A percentile compares a stretch with the other conserved stretches of the same genome.
phyloP scores from a whole-genome alignment of 1,140 invertebrate species.

The Orchestia grillus region DNA sequence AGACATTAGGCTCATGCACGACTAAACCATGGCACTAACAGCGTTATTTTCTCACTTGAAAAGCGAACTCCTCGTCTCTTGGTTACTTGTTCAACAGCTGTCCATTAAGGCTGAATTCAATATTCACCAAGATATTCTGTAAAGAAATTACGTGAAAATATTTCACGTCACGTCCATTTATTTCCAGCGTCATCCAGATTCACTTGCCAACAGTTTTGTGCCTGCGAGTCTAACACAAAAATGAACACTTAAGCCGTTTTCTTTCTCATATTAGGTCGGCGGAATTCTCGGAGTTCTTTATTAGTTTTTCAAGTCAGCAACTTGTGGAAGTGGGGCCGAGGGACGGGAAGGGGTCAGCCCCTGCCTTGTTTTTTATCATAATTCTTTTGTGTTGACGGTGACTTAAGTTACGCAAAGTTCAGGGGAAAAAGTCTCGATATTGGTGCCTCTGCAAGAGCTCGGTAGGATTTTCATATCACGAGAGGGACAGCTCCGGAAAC shows the following conservation, averaged over 20 bases:
- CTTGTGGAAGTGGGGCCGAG: background rate
- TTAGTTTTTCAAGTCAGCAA: background rate
- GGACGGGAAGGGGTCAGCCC: background rate
- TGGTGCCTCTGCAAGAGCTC: background rate
- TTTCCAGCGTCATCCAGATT: background rate
- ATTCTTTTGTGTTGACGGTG: constrained; percentile 7
- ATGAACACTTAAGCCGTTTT: background rate
- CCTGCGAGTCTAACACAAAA: background rate
- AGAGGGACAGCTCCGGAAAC: background rate
- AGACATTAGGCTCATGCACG: background rate
- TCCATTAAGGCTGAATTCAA: background rate
- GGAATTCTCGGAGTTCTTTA: background rate
- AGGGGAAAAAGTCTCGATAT: background rate
- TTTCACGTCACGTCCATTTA: background rate
- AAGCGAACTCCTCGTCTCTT: background rate
- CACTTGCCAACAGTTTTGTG: background rate
- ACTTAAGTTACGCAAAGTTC: background rate
- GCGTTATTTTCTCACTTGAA: background rate
- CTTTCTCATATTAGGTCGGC: background rate
- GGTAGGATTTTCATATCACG: background rate
- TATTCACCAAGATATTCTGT: background rate
- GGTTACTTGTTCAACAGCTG: background rate
- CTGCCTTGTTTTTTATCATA: background rate
- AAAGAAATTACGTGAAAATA: background rate
- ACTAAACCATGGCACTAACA: background rate